Evolutionary conservation across 2,113 vertebrate genomes (phyloP).

Genomic region (Lagopus leucura): DNA sequence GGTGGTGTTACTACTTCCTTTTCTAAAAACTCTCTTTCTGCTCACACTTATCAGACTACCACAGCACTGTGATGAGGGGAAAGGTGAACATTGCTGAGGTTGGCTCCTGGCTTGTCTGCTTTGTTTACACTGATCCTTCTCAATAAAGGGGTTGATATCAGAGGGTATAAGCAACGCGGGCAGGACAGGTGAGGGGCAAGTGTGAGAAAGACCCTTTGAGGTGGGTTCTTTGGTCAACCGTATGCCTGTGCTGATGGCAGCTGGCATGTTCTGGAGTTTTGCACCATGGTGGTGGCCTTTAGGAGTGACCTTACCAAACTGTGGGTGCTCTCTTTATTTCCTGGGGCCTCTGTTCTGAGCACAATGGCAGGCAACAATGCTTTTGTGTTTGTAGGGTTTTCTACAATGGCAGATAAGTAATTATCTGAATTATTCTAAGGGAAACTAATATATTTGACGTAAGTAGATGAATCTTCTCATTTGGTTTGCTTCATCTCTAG

Average conservation of each 20-base stretch:
- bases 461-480: constrained; percentile 32
- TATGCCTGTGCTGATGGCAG: not conserved
- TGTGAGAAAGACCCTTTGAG: not conserved
- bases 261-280: not conserved
- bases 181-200: not conserved
- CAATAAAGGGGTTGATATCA: not conserved
- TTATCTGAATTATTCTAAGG: not conserved
- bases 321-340: not conserved
- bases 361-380: not conserved
- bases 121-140: not conserved
- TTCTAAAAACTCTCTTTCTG: not conserved
- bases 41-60: not conserved
- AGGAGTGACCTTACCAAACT: not conserved
- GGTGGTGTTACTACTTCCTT: not conserved
- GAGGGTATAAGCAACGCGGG: not conserved
- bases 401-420: not conserved
- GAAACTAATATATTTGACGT: not conserved
- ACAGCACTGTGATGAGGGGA: fast-evolving
- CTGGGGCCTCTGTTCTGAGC: not conserved
- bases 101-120: fast-evolving
- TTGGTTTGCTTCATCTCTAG: constrained; percentile 39
- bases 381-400: constrained; percentile 8
- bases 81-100: not conserved
- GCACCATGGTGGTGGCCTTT: not conserved
- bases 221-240: not conserved